Percentiles rank a stretch among this genome's conserved stretches.
phyloP scores from a whole-genome alignment of 2,888 invertebrate genomes.

The Ferrisia virgata region DNA sequence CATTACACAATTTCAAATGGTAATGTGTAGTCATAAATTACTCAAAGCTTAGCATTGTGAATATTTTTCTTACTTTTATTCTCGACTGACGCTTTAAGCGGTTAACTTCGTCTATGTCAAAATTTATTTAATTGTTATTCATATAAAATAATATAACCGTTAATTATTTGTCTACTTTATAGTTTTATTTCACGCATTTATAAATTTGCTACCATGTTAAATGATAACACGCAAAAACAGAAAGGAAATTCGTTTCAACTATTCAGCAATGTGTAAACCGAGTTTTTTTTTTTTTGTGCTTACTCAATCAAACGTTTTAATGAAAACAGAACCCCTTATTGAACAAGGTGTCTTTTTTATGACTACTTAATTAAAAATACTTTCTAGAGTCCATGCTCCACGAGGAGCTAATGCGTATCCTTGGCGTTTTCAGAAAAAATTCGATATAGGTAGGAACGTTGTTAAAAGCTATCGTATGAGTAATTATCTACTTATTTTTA shows the following conservation, averaged over 20 bases:
- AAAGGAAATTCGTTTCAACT: neutral
- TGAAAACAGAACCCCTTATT: neutral
- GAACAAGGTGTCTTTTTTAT: neutral
- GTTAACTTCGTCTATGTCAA: neutral
- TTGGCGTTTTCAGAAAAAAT: too few relatives aligned
- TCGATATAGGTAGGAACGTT: too few relatives aligned
- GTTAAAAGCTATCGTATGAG: too few relatives aligned
- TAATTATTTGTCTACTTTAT: neutral
- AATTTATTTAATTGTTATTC: conserved; percentile 15
- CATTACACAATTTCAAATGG: neutral
- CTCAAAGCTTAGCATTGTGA: neutral
- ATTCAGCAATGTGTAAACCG: neutral
- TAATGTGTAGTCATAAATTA: neutral
- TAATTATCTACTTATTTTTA: too few relatives aligned
- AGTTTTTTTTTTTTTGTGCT: neutral
- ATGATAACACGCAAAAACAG: too few relatives aligned
- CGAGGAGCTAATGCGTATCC: too few relatives aligned
- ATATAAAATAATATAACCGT: neutral
- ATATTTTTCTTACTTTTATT: neutral
- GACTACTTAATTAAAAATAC: neutral
- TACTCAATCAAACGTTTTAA: neutral
- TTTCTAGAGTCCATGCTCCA: neutral
- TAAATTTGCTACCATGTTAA: neutral
- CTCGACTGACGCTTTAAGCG: neutral
- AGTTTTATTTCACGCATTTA: neutral